Conservation (phyloP, 2,888 invertebrate genomes). For the Chrysolina oricalcia region DNA sequence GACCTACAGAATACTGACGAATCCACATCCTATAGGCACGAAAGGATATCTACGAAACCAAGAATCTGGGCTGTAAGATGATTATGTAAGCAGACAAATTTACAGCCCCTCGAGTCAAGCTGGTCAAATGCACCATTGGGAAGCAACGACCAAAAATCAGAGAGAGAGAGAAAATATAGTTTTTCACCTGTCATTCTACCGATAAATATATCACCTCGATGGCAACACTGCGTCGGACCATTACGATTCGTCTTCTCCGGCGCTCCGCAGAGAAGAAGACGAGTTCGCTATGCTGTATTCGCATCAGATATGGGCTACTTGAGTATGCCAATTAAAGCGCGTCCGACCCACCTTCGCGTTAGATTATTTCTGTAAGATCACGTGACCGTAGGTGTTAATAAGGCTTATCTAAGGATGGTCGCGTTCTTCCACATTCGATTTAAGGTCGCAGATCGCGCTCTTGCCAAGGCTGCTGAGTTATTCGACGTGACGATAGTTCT, state of each 20-base stretch:
- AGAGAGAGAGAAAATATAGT: too few relatives aligned
- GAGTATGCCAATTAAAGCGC: constrained; percentile 68
- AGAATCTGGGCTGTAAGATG: too few relatives aligned
- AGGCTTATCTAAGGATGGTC: constrained; percentile 60
- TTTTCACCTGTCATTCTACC: too few relatives aligned
- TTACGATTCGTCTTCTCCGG: constrained; percentile 6
- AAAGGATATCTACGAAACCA: too few relatives aligned
- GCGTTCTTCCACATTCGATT: constrained; percentile 55
- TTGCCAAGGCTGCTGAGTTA: constrained; percentile 38
- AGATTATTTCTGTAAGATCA: constrained; percentile 62
- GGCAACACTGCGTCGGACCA: constrained; percentile 12
- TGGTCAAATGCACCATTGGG: too few relatives aligned
- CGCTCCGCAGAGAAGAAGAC: constrained; percentile 8
- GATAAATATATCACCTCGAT: too few relatives aligned
- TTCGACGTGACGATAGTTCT: not conserved
- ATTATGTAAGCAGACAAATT: too few relatives aligned
- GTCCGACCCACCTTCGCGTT: constrained; percentile 65
- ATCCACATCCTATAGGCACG: too few relatives aligned
- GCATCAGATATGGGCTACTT: constrained; percentile 64
- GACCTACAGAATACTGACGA: too few relatives aligned
- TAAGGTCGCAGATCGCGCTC: constrained; percentile 45
- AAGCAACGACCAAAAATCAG: too few relatives aligned
- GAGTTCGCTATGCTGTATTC: constrained; percentile 12
- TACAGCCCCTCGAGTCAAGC: too few relatives aligned
- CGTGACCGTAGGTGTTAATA: constrained; percentile 69